Conservation (phyloP, 2,797 vertebrate genomes). For the Sebastes minor region DNA sequence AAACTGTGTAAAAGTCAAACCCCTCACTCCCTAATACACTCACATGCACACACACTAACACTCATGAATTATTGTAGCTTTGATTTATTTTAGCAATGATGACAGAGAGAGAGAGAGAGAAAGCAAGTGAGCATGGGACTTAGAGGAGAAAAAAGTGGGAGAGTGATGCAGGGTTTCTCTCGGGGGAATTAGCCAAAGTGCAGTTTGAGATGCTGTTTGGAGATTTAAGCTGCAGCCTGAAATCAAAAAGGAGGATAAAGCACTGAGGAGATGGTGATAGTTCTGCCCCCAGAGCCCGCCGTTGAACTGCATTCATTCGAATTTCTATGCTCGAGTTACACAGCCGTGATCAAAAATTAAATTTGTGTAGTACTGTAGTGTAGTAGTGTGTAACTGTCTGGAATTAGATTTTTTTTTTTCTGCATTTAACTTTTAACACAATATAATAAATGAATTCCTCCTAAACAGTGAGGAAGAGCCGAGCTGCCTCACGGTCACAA, state of each 20-base stretch:
- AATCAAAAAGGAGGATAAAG: slow-evolving; percentile 15
- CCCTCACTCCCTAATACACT: background rate
- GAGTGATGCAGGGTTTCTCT: slow-evolving; percentile 54
- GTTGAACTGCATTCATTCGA: slow-evolving; percentile 19
- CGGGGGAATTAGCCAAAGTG: slow-evolving; percentile 58
- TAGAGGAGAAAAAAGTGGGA: slow-evolving; percentile 27
- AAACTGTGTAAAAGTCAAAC: slow-evolving; percentile 25
- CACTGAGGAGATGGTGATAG: slow-evolving; percentile 24
- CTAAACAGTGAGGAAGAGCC: background rate
- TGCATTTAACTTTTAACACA: background rate
- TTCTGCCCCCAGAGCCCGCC: background rate
- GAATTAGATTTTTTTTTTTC: background rate
- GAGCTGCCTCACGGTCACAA: background rate
- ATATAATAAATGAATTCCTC: background rate
- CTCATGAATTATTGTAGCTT: slow-evolving; percentile 75
- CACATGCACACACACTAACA: slow-evolving; percentile 18
- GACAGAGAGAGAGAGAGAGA: slow-evolving; percentile 34
- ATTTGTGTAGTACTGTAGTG: background rate
- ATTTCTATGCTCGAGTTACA: background rate
- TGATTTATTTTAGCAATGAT: slow-evolving; percentile 69
- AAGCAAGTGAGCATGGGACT: slow-evolving; percentile 22
- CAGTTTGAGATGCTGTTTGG: slow-evolving; percentile 67
- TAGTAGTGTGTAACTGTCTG: background rate
- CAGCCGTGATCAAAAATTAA: background rate
- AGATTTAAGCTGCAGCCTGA: slow-evolving; percentile 58